phyloP scores from a whole-genome alignment of 2,113 vertebrate species.

The Nycticebus coucang region DNA sequence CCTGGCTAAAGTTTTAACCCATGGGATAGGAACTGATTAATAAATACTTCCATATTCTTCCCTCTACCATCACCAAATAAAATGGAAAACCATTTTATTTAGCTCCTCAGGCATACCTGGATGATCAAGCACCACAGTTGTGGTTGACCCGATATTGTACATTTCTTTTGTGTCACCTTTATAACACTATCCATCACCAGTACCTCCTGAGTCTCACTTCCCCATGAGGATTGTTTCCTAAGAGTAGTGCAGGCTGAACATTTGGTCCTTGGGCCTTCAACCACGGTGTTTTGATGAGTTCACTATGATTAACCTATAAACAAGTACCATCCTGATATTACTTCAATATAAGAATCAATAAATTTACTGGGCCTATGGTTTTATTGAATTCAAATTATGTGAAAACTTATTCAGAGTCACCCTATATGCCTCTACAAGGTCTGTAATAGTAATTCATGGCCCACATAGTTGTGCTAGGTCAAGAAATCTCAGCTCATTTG shows the following conservation, averaged over 20 bases:
- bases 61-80: background rate
- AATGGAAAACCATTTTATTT: background rate
- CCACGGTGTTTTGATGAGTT: background rate
- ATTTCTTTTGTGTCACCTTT: background rate
- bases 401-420: constrained; percentile 14
- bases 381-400: constrained; percentile 33
- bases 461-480: background rate
- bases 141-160: background rate
- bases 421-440: background rate
- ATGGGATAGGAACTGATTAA: background rate
- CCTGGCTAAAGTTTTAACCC: background rate
- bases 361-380: background rate
- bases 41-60: background rate
- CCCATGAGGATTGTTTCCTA: background rate
- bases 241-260: background rate
- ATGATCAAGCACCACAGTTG: background rate
- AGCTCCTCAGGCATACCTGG: background rate
- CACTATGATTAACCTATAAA: background rate
- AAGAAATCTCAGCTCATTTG: constrained; percentile 5
- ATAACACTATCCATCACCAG: background rate
- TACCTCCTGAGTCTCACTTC: background rate
- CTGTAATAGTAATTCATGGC: background rate
- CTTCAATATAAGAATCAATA: background rate
- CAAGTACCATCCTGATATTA: background rate
- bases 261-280: background rate